phyloP scores from a whole-genome alignment of 2,888 invertebrate species.

The Lydus trimaculatus region DNA sequence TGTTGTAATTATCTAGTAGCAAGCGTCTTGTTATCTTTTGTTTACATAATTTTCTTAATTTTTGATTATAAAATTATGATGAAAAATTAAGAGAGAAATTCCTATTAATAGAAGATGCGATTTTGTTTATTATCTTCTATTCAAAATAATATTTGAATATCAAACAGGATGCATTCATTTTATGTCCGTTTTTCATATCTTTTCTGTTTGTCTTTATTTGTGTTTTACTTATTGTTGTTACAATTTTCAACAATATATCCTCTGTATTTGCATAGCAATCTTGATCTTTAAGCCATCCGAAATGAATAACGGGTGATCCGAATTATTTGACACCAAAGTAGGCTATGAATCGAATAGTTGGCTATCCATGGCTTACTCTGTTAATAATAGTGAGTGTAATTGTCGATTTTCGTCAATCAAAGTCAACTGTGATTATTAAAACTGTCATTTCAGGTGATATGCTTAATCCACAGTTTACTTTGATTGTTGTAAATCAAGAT shows the following conservation, averaged over 20 bases:
- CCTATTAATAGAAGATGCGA: neutral
- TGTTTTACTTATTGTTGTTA: neutral
- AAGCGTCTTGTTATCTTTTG: neutral
- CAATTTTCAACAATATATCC: neutral
- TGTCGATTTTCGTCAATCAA: too few species aligned
- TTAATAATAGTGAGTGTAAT: too few species aligned
- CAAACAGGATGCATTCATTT: neutral
- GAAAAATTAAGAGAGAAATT: neutral
- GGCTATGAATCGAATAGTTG: neutral
- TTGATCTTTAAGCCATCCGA: neutral
- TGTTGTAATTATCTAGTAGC: neutral
- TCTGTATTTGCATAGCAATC: neutral
- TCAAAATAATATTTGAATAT: slow-evolving; percentile 3
- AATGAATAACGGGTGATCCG: neutral
- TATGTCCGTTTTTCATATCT: neutral
- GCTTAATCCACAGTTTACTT: too few species aligned
- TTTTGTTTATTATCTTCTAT: slow-evolving; percentile 2
- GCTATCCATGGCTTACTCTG: too few species aligned
- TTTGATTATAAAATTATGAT: neutral
- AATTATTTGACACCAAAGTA: neutral
- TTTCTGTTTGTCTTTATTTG: neutral
- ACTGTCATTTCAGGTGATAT: too few species aligned
- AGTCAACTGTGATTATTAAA: too few species aligned
- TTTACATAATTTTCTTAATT: neutral
- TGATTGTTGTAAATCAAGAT: neutral